A percentile compares a stretch with the other conserved stretches of the same genome.
phyloP scores from a whole-genome alignment of 1,140 invertebrate genomes.

The Panagrolaimus sp. region DNA sequence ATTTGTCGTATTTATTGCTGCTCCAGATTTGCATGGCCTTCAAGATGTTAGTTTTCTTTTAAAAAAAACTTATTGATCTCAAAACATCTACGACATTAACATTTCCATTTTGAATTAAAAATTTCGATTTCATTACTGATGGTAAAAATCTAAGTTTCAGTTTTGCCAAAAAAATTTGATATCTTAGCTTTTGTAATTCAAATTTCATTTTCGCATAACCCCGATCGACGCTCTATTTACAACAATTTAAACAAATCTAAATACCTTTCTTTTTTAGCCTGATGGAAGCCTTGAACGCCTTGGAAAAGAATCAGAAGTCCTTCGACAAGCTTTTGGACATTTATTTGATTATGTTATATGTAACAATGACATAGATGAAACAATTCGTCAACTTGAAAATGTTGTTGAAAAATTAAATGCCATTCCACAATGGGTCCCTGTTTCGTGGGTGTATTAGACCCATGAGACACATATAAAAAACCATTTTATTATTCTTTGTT shows the following conservation, averaged over 20 bases:
- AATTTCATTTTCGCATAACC: no score
- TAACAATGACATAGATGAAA: constrained; percentile 99
- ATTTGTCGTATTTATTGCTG: constrained; percentile 91
- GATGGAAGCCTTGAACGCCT: constrained; percentile 90
- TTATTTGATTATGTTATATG: constrained; percentile 90
- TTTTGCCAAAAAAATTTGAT: no score
- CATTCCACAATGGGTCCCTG: constrained; percentile 57
- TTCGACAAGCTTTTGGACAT: constrained; percentile 90
- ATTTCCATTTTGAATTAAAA: no score
- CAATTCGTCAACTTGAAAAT: constrained; percentile 77
- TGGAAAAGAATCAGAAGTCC: constrained; percentile 86
- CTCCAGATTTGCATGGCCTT: constrained; percentile 80
- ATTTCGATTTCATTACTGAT: no score
- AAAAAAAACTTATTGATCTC: no score
- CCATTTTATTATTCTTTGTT: no score
- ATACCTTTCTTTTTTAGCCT: constrained; percentile 69
- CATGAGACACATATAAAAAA: no score
- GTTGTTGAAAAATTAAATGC: constrained; percentile 56
- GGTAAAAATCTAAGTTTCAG: no score
- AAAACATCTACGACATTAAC: no score
- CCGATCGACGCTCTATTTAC: no score
- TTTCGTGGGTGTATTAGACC: constrained; percentile 52
- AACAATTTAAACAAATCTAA: no score
- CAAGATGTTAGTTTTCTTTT: constrained; percentile 73
- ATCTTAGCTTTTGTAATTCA: no score